A percentile compares a stretch with the other conserved stretches of the same genome.
Conservation (phyloP, 2,888 invertebrate genomes). For the Cyrtodaria siliqua region DNA sequence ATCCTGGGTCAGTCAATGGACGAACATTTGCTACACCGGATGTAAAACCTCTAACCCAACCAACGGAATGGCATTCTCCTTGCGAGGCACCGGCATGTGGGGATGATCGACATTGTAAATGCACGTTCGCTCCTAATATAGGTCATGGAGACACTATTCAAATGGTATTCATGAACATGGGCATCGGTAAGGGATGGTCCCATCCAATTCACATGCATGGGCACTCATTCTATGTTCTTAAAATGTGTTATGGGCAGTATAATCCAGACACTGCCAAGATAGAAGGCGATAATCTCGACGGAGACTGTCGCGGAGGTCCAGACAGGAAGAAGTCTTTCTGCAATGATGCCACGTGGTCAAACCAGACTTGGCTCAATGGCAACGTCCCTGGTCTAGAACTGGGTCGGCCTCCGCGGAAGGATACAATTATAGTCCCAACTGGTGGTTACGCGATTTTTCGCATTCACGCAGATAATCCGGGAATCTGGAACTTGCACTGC, state of each 20-base stretch:
- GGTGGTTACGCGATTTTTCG: conserved; percentile 83
- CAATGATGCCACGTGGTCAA: conserved; percentile 76
- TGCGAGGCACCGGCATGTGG: conserved; percentile 69
- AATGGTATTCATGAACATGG: conserved; percentile 77
- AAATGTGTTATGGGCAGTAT: conserved; percentile 75
- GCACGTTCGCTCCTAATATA: conserved; percentile 69
- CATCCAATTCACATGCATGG: conserved; percentile 83
- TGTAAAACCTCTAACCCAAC: conserved; percentile 71
- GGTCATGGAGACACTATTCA: conserved; percentile 73
- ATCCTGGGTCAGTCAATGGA: conserved; percentile 75
- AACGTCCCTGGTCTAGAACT: conserved; percentile 74
- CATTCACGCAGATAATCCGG: conserved; percentile 82
- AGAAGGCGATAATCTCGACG: conserved; percentile 59
- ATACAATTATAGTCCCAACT: conserved; percentile 82
- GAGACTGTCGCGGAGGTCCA: conserved; percentile 66
- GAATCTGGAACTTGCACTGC: conserved; percentile 82
- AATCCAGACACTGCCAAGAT: conserved; percentile 55
- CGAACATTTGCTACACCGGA: conserved; percentile 62
- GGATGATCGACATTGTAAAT: conserved; percentile 69
- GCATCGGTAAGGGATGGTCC: conserved; percentile 73
- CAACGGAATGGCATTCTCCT: conserved; percentile 63
- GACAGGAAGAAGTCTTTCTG: conserved; percentile 69
- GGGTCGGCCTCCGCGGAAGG: conserved; percentile 76
- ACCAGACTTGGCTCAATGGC: conserved; percentile 74
- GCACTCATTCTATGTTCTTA: conserved; percentile 80